Evolutionary conservation across 2,888 invertebrate species (phyloP), one percentile per base, ranked within the genome.

Genomic region (Labia minor): DNA sequence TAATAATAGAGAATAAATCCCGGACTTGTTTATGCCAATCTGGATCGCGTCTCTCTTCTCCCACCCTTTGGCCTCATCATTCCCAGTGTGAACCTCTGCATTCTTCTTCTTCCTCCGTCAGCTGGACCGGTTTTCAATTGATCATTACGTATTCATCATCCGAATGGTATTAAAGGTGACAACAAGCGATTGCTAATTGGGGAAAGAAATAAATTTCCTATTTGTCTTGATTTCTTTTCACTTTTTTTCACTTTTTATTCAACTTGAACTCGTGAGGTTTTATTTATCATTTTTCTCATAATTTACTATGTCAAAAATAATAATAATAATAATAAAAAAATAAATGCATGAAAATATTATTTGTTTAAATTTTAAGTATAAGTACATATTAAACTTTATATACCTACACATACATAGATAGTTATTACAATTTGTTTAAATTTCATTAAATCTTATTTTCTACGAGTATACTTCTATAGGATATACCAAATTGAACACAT

Each of bases 101-200:
- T 26, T 49, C 49, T 49, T 49, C 49, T 49, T n/a, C 26, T 26
- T 26, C 26, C 8, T 8, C 49, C 2, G 14, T 49, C 26, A 26
- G 26, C 49, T 49, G 49, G 16, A 49, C 49, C 49, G 49, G 49
- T 49, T 49, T 14, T 49, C 49, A 49, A 49, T 49, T 49, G 49
- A 49, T 49, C 49, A 49, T 49, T 49, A 49, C 16, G 49, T 49
- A 49, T 49, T 49, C 49, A 49, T 49, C 49, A 49, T 49, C 49
- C 49, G 49, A 49, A 49, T 49, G 49, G 49, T 49, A 49, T 49
- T 49, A 49, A 49, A 49, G 49, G 49, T 49, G 49, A 49, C 49
- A 49, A 49, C 49, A 49, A 49, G 49, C 49, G 49, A 49, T 49
- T 49, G 49, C 49, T 49, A 49, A 49, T 49, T 49, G 49, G 49